Evolutionary conservation across 2,888 invertebrate species (phyloP).

Genomic region (Dynastes maya): DNA sequence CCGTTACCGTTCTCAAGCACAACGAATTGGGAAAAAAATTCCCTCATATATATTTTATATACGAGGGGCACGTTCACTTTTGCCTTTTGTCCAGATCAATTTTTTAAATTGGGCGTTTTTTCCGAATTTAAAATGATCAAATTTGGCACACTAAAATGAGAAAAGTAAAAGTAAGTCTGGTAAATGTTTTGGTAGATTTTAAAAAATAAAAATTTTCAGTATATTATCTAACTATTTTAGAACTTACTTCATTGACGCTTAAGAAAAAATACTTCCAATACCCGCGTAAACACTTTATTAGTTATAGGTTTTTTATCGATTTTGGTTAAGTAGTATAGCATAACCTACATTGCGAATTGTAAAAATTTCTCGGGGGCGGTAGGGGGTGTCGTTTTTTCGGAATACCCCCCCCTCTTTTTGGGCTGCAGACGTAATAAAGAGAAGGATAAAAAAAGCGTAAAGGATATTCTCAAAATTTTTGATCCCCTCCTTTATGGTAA

Average conservation of each 20-base stretch:
- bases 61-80: constrained; percentile 25
- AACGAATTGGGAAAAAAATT: constrained; percentile 11
- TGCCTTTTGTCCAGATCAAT: constrained; percentile 18
- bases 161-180: constrained; percentile 20
- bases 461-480: background rate
- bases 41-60: constrained; percentile 24
- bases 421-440: constrained; percentile 3
- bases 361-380: too few relatives aligned
- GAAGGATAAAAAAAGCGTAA: background rate
- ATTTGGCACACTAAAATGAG: constrained; percentile 4
- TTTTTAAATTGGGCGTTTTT: constrained; percentile 25
- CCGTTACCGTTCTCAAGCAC: background rate
- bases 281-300: too few relatives aligned
- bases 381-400: background rate
- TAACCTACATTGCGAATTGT: too few relatives aligned
- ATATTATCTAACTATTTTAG: background rate
- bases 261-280: too few relatives aligned
- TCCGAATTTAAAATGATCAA: background rate
- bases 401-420: too few relatives aligned
- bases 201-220: too few relatives aligned
- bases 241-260: background rate
- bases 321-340: too few relatives aligned
- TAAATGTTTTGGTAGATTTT: constrained; percentile 8
- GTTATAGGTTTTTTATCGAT: too few relatives aligned
- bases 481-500: background rate